A percentile compares a stretch with the other conserved stretches of the same genome.
These are phyloP conservation scores for Trissolcus brochymenae DNA, from an alignment of 2,888 invertebrate species.

Conservation along the genomic window DNA sequence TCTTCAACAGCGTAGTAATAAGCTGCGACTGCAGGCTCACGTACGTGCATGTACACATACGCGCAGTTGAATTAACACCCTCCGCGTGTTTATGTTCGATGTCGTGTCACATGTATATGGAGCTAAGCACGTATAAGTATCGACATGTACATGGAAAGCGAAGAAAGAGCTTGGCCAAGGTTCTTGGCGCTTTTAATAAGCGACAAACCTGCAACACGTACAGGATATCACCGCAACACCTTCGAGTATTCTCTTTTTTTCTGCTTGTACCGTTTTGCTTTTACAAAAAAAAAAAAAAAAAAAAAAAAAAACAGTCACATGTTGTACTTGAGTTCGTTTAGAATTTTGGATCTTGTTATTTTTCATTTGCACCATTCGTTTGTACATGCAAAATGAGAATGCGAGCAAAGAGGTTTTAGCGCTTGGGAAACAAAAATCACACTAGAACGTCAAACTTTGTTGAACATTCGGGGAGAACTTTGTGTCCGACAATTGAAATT, in stretches of 20 bases:
- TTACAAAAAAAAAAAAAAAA: neutral
- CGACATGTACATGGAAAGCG: conserved; percentile 51
- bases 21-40: conserved; percentile 63
- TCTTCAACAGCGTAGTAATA: conserved; percentile 62
- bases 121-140: conserved; percentile 53
- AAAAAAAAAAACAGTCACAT: conserved; percentile 6
- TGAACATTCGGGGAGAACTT: no score
- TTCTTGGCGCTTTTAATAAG: conserved; percentile 74
- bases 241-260: conserved; percentile 49
- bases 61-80: conserved; percentile 56
- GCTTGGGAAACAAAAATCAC: neutral
- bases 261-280: conserved; percentile 33
- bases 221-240: conserved; percentile 70
- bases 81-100: conserved; percentile 53
- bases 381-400: no score
- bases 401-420: no score
- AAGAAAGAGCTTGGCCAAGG: conserved; percentile 59
- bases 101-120: conserved; percentile 49
- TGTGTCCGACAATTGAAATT: no score
- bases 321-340: conserved; percentile 23
- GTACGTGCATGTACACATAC: conserved; percentile 56
- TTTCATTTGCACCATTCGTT: no score
- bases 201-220: conserved; percentile 71
- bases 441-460: neutral
- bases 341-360: neutral